Evolutionary conservation across 2,113 vertebrate species (phyloP), one percentile per base, ranked within the genome.

Genomic region (Collichthys lucidus): DNA sequence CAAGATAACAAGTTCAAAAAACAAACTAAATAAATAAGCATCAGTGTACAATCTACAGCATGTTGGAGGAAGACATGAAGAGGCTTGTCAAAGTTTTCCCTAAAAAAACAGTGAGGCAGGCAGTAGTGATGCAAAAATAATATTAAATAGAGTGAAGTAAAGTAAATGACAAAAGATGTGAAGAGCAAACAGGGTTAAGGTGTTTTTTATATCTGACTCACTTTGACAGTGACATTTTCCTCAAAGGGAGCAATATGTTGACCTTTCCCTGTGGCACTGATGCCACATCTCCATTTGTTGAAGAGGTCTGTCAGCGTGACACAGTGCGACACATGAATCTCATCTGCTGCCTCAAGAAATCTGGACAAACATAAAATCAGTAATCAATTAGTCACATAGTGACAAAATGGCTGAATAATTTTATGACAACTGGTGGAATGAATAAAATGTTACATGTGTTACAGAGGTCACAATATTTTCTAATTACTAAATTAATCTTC

Each of bases 171-270:
- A 19, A 31, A 52, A 68, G 26, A 53, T 22, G 40, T 31, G 56
- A 44, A 26, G 16, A 70, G 52, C 50, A 82, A 77, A 62, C 56
- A 50, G 19, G 22, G 57, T 56, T 75, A 47, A 71, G 40, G 62
- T 87, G 42, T 82, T 80, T 67, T 82, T 79, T 26, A 46, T 64
- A 79, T 80, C 52, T 70, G 83, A 89, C 56, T 85, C 77, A 69
- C 60, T 81, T 56, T 92, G 86, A 86, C 82, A 72, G 61, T 93
- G 88, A 90, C 87, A 92, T 92, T 90, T 90, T 69, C 83, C 77
- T 89, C 88, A 88, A 86, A 86, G 80, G 84, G 85, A 87, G 61
- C 83, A 81, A 82, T 85, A 83, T 53, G 69, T 63, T 92, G 92
- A 93, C 92, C 90, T 94, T 92, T 92, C 70, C 47, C 65, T 55